phyloP scores from a whole-genome alignment of 2,888 invertebrate genomes.

The Mythimna impura region DNA sequence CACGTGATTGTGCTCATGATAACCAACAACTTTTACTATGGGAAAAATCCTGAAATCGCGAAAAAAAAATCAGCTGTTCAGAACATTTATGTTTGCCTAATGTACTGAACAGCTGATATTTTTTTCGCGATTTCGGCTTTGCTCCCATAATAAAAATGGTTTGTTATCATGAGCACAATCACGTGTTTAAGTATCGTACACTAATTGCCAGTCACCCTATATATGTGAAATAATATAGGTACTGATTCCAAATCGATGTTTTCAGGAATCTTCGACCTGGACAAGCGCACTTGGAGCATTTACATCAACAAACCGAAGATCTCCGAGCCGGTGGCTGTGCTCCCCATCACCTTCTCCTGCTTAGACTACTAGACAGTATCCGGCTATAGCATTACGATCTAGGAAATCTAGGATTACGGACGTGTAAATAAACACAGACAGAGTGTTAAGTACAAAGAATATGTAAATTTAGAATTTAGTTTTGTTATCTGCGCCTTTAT shows the following conservation, averaged over 20 bases:
- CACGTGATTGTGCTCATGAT: no score
- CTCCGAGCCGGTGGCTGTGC: conserved; percentile 93
- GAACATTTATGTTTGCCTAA: no score
- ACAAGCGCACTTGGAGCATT: conserved; percentile 93
- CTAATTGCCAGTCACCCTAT: no score
- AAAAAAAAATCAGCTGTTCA: no score
- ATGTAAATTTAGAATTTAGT: background rate
- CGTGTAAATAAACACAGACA: background rate
- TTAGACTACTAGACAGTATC: conserved; percentile 62
- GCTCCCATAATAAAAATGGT: no score
- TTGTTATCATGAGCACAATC: no score
- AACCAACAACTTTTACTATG: no score
- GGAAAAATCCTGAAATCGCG: no score
- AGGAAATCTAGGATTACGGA: conserved; percentile 9
- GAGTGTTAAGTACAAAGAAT: conserved; percentile 23
- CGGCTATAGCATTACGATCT: background rate
- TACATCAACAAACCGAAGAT: conserved; percentile 94
- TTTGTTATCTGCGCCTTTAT: conserved; percentile 4
- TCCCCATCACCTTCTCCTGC: conserved; percentile 90
- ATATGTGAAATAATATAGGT: background rate
- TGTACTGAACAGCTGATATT: no score
- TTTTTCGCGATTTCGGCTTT: no score
- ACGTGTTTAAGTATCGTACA: no score
- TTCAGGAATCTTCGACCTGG: conserved; percentile 94
- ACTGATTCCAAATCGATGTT: conserved; percentile 12